Base-by-base conservation (phyloP, 2,888 invertebrate genomes). In the Saturnia japonica region DNA sequence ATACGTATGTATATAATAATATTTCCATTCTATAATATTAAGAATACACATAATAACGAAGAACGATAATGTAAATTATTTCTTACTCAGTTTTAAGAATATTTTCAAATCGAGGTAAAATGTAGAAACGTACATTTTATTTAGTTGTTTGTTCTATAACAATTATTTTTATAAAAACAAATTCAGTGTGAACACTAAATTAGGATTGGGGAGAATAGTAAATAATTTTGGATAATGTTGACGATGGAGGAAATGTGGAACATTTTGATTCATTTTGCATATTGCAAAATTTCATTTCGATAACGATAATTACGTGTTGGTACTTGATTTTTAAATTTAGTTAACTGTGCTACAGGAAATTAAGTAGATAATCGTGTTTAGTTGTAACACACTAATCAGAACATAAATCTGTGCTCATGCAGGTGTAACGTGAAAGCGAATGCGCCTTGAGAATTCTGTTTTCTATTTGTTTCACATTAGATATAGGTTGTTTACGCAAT, bases 381-480 rank as follows among this genome's bases (percentile, higher is more conserved):
- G 88, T 87, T 85, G 84, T 86, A 83, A 80, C 79, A 78, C 79
- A 78, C 75, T 85, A 88, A 90, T 90, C 88, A 81, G 77, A 75
- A 74, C 77, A 77, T 77, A 75, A 86, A 88, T 88, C 87, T 86
- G 78, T 83, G 86, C 77, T 82, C 83, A 86, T 83, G 80, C 79
- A 85, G 74, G 82, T 87, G 85, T 86, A 88, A 88, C 88, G 80
- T 75, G 82, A 82, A 81, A 82, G 78, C 81, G 78, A 79, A 83
- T 78, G 87, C 77, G 84, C 93, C 93, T 93, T 93, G 91, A 89
- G 88, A 89, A 86, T 80, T 72, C 77, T 81, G 85, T 85, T 89
- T 90, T 88, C 85, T 84, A 86, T 84, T 88, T 88, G n/a, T 89
- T 88, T 85, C 85, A 83, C 85, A 85, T 79, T 78, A 85, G 34